A percentile compares a stretch with the other conserved stretches of the same genome.
Conservation (phyloP, 1,140 invertebrate species). For the Dysdera silvatica region DNA sequence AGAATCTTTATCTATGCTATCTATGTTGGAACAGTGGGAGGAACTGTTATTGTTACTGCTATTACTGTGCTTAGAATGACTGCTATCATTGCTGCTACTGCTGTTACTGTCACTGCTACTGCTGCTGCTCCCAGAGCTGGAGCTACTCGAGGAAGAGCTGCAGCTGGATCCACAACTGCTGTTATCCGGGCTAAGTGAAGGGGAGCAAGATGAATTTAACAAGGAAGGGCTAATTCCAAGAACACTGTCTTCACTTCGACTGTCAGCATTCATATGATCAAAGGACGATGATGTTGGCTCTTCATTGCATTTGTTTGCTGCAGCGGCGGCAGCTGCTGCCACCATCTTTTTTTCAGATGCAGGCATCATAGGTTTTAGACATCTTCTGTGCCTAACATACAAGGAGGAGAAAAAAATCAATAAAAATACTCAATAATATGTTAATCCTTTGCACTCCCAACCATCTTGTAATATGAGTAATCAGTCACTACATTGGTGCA, state of each 20-base stretch:
- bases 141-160: slow-evolving; percentile 14
- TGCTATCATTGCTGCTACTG: background rate
- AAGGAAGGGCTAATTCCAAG: slow-evolving; percentile 4
- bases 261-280: too few species aligned
- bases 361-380: slow-evolving; percentile 15
- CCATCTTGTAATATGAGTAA: too few species aligned
- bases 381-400: slow-evolving; percentile 24
- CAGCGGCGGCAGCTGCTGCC: background rate
- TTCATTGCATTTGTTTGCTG: slow-evolving; percentile 3
- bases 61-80: background rate
- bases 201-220: slow-evolving; percentile 17
- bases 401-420: too few species aligned
- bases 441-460: too few species aligned
- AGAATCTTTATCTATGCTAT: too few species aligned
- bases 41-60: background rate
- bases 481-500: too few species aligned
- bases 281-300: too few species aligned
- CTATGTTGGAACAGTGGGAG: too few species aligned
- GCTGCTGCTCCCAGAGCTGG: slow-evolving; percentile 16
- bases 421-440: too few species aligned
- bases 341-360: slow-evolving; percentile 3
- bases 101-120: background rate
- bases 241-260: too few species aligned
- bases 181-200: slow-evolving; percentile 14
- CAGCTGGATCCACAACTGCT: slow-evolving; percentile 27